Evolutionary conservation across 2,888 invertebrate species (phyloP).

Genomic region (Himalopsyche anomala): DNA sequence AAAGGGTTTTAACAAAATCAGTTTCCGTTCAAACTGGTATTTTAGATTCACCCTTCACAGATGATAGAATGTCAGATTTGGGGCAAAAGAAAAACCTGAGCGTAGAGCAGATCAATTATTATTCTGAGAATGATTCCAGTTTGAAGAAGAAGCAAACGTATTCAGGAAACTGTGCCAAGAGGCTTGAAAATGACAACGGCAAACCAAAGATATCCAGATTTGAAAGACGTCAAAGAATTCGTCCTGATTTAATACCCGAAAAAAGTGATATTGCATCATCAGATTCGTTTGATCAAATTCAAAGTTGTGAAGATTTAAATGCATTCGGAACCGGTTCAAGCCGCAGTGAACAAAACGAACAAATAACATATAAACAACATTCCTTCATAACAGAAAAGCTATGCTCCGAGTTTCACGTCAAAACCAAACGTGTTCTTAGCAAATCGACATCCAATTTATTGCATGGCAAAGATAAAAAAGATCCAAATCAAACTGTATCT

Average conservation of each 20-base stretch:
- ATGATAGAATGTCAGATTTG: constrained; percentile 74
- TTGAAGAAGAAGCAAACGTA: constrained; percentile 75
- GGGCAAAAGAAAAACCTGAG: constrained; percentile 75
- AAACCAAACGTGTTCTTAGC: constrained; percentile 81
- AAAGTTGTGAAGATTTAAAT: constrained; percentile 77
- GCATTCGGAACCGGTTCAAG: constrained; percentile 76
- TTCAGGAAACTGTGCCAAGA: constrained; percentile 68
- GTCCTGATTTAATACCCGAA: constrained; percentile 76
- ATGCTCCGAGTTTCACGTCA: constrained; percentile 84
- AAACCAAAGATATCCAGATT: constrained; percentile 69
- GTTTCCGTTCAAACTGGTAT: constrained; percentile 77
- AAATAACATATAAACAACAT: constrained; percentile 77
- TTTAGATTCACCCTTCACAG: constrained; percentile 72
- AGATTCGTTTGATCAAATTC: constrained; percentile 76
- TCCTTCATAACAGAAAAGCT: constrained; percentile 83
- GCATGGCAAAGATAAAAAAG: constrained; percentile 76
- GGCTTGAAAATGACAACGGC: constrained; percentile 69
- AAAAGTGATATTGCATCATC: constrained; percentile 74
- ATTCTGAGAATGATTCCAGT: constrained; percentile 75
- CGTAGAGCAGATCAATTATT: constrained; percentile 76
- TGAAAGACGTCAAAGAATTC: constrained; percentile 76
- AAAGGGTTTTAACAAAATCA: constrained; percentile 75
- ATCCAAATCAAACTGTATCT: constrained; percentile 67
- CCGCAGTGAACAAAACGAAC: constrained; percentile 77
- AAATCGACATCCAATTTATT: constrained; percentile 81